phyloP scores from a whole-genome alignment of 2,888 invertebrate species.

The Dicycla oo region DNA sequence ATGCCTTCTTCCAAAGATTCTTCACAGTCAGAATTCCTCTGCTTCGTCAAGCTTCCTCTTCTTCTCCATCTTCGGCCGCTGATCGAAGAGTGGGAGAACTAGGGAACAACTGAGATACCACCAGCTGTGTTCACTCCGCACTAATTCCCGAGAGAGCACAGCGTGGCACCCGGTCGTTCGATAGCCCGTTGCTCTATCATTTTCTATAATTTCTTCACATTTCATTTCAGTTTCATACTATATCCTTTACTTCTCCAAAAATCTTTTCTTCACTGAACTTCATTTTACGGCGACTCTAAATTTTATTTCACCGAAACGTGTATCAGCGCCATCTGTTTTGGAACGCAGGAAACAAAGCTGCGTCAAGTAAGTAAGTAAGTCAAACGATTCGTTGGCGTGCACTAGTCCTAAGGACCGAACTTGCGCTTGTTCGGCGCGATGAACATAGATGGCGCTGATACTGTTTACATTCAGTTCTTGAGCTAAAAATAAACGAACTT shows the following conservation, averaged over 20 bases:
- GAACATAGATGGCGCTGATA: conserved; percentile 74
- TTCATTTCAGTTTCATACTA: neutral
- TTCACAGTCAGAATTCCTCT: neutral
- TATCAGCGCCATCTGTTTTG: conserved; percentile 63
- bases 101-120: conserved; percentile 98
- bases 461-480: neutral
- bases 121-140: conserved; percentile 99
- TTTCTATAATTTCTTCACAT: conserved; percentile 43
- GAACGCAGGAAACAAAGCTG: conserved; percentile 54
- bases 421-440: conserved; percentile 45
- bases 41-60: neutral
- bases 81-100: conserved; percentile 79
- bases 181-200: conserved; percentile 78
- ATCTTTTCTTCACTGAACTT: neutral
- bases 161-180: conserved; percentile 98
- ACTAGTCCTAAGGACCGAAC: conserved; percentile 5
- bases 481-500: neutral
- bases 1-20: neutral
- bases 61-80: conserved; percentile 15
- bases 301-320: neutral
- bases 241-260: conserved; percentile 1
- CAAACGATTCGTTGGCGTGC: conserved; percentile 7
- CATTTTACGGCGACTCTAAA: neutral
- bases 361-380: conserved; percentile 9
- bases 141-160: conserved; percentile 96